phyloP scores from a whole-genome alignment of 2,797 vertebrate genomes.

The Fistularia commersonii region DNA sequence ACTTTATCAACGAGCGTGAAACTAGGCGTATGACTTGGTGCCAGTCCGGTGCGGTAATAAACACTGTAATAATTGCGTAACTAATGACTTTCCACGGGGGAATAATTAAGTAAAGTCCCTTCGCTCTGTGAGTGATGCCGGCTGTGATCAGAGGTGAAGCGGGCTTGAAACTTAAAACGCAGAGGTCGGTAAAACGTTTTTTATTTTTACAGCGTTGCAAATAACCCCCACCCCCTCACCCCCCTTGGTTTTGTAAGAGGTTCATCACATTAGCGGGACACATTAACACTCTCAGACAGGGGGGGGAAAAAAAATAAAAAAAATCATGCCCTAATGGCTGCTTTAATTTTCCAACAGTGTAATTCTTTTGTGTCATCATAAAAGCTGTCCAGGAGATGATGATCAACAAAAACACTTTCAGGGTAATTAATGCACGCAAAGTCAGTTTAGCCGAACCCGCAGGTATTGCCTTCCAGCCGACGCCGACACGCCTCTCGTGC shows the following conservation, averaged over 20 bases:
- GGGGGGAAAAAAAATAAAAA: neutral
- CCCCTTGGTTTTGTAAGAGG: slow-evolving; percentile 22
- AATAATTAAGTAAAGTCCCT: too few relatives aligned
- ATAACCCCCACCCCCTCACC: slow-evolving; percentile 31
- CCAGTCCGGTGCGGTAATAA: too few relatives aligned
- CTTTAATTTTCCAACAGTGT: slow-evolving; percentile 34
- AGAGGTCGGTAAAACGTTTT: too few relatives aligned
- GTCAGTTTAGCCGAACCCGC: slow-evolving; percentile 7
- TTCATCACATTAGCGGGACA: slow-evolving; percentile 38
- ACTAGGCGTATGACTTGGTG: too few relatives aligned
- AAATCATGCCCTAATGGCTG: slow-evolving; percentile 39
- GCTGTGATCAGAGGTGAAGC: too few relatives aligned
- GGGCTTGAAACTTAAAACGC: neutral
- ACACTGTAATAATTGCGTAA: too few relatives aligned
- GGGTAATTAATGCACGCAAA: slow-evolving; percentile 43
- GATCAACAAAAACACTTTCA: slow-evolving; percentile 26
- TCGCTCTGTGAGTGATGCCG: neutral
- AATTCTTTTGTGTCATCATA: slow-evolving; percentile 40
- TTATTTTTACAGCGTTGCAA: neutral
- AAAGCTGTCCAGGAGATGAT: slow-evolving; percentile 33
- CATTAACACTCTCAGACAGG: slow-evolving; percentile 7
- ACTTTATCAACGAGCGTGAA: too few relatives aligned
- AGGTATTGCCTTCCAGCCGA: slow-evolving; percentile 4
- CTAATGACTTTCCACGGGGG: too few relatives aligned
- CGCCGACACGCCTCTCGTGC: slow-evolving; percentile 8